Evolutionary conservation across 2,888 invertebrate genomes (phyloP).

Genomic region (Coenonympha glycerion): DNA sequence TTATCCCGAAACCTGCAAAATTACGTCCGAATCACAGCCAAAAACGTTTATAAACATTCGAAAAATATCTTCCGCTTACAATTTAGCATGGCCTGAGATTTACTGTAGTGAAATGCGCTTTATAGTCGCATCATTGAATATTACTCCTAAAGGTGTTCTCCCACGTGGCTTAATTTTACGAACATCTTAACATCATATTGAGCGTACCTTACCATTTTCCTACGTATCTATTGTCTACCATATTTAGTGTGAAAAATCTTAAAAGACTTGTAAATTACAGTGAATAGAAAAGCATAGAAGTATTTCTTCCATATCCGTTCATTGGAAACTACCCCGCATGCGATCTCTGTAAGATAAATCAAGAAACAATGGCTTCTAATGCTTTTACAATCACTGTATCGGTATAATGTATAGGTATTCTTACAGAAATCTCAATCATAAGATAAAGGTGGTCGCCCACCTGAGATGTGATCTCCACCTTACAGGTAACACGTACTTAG

Average conservation of each 20-base stretch:
- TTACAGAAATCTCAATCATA: neutral
- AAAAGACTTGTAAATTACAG: too few species aligned
- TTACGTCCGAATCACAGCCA: slow-evolving; percentile 62
- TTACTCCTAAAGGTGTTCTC: neutral
- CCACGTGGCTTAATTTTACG: neutral
- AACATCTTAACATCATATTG: too few species aligned
- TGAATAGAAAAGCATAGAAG: too few species aligned
- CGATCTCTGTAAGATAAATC: too few species aligned
- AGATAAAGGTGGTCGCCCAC: neutral
- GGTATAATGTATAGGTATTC: neutral
- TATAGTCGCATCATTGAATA: neutral
- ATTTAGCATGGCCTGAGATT: slow-evolving; percentile 21
- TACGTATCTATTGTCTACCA: too few species aligned
- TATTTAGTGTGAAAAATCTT: too few species aligned
- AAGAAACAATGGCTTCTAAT: too few species aligned
- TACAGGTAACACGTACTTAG: neutral
- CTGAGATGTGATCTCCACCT: neutral
- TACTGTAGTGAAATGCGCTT: slow-evolving; percentile 3
- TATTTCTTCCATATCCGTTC: too few species aligned
- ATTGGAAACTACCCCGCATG: too few species aligned
- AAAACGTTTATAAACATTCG: slow-evolving; percentile 47
- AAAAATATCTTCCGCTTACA: slow-evolving; percentile 38
- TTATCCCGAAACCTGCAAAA: slow-evolving; percentile 18
- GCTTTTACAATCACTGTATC: neutral
- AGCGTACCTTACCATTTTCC: too few species aligned